phyloP scores from a whole-genome alignment of 2,797 vertebrate species.

The Anguilla anguilla region DNA sequence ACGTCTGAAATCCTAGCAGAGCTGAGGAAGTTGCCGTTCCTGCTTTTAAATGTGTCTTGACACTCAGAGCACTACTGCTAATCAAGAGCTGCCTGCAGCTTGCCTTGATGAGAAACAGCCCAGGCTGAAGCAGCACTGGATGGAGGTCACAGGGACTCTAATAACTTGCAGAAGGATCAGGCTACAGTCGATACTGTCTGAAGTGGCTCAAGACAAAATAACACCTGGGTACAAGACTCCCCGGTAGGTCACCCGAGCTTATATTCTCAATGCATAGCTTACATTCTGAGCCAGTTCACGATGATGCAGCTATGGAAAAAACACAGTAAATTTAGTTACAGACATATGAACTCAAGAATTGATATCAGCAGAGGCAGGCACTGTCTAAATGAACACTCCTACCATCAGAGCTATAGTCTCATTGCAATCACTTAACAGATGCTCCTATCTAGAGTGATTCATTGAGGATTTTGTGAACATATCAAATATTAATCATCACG shows the following conservation, averaged over 20 bases:
- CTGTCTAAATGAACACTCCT: neutral
- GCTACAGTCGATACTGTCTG: neutral
- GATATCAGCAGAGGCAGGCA: neutral
- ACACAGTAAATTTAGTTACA: neutral
- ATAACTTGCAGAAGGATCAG: neutral
- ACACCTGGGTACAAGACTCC: neutral
- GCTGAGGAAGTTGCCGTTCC: neutral
- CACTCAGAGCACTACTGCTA: neutral
- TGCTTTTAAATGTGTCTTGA: neutral
- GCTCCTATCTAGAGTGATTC: too few relatives aligned
- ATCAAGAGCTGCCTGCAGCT: neutral
- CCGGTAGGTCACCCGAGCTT: neutral
- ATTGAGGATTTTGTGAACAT: too few relatives aligned
- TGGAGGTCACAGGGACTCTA: neutral
- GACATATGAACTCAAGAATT: neutral
- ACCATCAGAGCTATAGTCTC: neutral
- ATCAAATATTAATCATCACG: neutral
- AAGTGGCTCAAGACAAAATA: neutral
- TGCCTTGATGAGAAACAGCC: neutral
- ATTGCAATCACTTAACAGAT: neutral
- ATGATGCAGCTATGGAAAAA: neutral
- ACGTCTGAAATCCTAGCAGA: neutral
- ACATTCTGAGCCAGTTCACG: neutral
- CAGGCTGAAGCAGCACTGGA: neutral
- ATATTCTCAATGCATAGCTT: neutral